Evolutionary conservation across 2,113 vertebrate genomes (phyloP).

Genomic region (Corythornis madagascariensis): DNA sequence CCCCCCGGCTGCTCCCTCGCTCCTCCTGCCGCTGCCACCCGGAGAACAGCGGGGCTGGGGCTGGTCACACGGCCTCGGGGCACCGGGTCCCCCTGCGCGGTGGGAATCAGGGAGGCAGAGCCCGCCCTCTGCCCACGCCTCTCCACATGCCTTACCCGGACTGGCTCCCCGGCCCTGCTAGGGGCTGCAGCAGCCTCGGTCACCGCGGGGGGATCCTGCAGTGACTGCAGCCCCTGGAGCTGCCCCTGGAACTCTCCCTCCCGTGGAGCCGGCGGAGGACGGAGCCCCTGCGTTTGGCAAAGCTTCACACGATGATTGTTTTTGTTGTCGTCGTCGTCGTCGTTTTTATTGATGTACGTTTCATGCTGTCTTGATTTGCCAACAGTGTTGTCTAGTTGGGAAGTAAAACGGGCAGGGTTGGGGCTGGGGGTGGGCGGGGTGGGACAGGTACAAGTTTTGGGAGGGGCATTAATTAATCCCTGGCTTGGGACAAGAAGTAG

Average conservation of each 20-base stretch:
- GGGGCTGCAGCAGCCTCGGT: too few species aligned
- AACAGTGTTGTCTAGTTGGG: constrained; percentile 69
- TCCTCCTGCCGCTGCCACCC: neutral
- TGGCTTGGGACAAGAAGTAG: constrained; percentile 67
- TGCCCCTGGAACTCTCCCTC: too few species aligned
- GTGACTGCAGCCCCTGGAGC: too few species aligned
- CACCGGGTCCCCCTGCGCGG: too few species aligned
- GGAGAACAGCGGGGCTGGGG: too few species aligned
- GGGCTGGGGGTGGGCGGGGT: neutral
- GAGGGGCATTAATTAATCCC: constrained; percentile 71
- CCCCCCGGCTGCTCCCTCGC: constrained; percentile 11
- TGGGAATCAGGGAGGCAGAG: too few species aligned
- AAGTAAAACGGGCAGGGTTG: constrained; percentile 50
- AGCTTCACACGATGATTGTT: neutral
- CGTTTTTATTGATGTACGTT: constrained; percentile 65
- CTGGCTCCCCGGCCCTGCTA: too few species aligned
- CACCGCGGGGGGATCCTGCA: too few species aligned
- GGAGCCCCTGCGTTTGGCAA: neutral
- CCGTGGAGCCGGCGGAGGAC: too few species aligned
- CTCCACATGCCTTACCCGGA: too few species aligned
- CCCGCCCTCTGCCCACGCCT: too few species aligned
- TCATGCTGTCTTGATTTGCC: constrained; percentile 72
- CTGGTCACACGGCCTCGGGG: too few species aligned
- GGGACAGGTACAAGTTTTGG: constrained; percentile 27
- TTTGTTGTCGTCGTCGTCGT: neutral